phyloP scores from a whole-genome alignment of 2,888 invertebrate genomes.

The Psylliodes chrysocephalus region DNA sequence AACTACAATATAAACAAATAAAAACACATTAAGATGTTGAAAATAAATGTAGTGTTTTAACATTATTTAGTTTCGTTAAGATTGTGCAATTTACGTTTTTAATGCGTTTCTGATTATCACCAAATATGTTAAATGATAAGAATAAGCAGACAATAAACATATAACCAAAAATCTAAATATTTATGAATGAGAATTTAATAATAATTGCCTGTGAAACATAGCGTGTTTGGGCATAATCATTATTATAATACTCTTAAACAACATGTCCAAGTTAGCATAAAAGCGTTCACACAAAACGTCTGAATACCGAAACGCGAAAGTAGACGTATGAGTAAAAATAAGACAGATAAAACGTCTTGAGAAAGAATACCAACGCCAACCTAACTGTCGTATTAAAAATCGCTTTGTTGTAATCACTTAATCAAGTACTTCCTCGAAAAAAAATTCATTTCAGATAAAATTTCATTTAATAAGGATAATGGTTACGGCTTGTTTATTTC shows the following conservation, averaged over 20 bases:
- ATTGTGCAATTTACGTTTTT: no score
- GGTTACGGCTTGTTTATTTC: slow-evolving; percentile 6
- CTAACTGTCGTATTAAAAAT: background rate
- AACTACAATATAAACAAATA: no score
- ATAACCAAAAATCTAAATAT: no score
- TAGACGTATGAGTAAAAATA: background rate
- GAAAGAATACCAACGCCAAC: background rate
- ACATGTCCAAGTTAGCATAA: background rate
- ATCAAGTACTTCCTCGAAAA: slow-evolving; percentile 3
- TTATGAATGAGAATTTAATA: no score
- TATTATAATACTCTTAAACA: background rate
- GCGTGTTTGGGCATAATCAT: background rate
- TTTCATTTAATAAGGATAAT: slow-evolving; percentile 13
- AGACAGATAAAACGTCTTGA: background rate
- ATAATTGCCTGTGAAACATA: background rate
- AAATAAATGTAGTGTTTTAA: no score
- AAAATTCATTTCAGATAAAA: background rate
- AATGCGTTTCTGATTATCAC: no score
- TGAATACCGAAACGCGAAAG: background rate
- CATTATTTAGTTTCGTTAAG: no score
- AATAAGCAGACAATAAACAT: no score
- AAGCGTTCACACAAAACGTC: background rate
- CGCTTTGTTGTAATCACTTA: background rate
- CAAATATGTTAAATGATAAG: no score
- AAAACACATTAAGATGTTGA: no score